phyloP scores from a whole-genome alignment of 1,140 invertebrate genomes.

The Caenorhabditis brenneri region DNA sequence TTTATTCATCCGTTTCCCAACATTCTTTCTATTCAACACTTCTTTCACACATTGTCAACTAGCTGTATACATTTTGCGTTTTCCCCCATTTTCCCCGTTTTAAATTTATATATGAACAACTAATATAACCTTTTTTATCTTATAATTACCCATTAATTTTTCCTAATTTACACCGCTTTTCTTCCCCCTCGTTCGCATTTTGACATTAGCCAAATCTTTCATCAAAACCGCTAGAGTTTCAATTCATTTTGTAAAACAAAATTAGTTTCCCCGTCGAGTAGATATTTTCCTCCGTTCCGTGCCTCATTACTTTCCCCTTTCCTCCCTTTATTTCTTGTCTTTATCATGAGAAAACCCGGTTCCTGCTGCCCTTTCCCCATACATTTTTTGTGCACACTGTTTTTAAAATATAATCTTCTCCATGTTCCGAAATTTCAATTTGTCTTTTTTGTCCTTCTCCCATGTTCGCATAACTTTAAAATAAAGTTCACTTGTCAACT shows the following conservation, averaged over 20 bases:
- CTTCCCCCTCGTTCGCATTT: neutral
- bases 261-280: neutral
- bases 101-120: slow-evolving; percentile 11
- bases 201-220: neutral
- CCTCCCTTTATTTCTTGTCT: slow-evolving; percentile 24
- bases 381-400: neutral
- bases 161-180: neutral
- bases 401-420: neutral
- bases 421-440: neutral
- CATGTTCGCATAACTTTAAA: slow-evolving; percentile 8
- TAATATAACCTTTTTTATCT: slow-evolving; percentile 4
- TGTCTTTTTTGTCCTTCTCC: neutral
- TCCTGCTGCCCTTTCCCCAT: neutral
- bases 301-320: neutral
- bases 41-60: slow-evolving; percentile 34
- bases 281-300: neutral
- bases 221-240: neutral
- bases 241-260: neutral
- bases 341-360: slow-evolving; percentile 22
- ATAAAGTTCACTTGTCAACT: slow-evolving; percentile 4
- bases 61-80: slow-evolving; percentile 17
- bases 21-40: slow-evolving; percentile 31
- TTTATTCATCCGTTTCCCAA: slow-evolving; percentile 30
- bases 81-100: neutral
- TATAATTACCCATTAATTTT: no score